phyloP scores from a whole-genome alignment of 2,113 vertebrate species.

The Spea multiplicata region DNA sequence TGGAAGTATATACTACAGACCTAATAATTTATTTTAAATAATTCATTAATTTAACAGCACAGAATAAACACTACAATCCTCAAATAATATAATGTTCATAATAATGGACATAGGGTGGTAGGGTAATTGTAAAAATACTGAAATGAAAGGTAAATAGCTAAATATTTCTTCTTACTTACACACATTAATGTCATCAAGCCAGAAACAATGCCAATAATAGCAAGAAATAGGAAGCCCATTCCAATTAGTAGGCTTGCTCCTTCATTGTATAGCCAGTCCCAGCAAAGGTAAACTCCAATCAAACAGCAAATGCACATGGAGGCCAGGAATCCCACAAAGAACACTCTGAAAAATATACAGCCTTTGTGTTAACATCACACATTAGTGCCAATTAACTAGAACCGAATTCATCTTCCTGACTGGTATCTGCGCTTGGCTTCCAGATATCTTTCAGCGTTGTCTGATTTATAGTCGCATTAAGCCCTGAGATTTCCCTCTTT shows the following conservation, averaged over 20 bases:
- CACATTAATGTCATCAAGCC: constrained; percentile 45
- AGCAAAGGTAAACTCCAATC: constrained; percentile 39
- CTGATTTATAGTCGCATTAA: not conserved
- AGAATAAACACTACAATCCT: no score
- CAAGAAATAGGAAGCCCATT: constrained; percentile 50
- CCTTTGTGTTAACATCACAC: not conserved
- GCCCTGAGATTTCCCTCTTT: not conserved
- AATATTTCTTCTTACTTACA: constrained; percentile 11
- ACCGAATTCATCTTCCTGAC: not conserved
- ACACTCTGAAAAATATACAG: constrained; percentile 38
- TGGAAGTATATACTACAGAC: no score
- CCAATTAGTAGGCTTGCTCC: constrained; percentile 43
- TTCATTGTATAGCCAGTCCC: constrained; percentile 46
- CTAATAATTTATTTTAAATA: no score
- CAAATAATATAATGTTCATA: no score
- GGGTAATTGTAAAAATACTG: no score
- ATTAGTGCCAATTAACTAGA: not conserved
- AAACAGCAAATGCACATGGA: constrained; percentile 46
- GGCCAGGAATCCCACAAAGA: constrained; percentile 47
- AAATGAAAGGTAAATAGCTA: no score
- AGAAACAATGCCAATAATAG: constrained; percentile 44
- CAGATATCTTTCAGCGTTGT: not conserved
- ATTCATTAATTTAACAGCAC: no score
- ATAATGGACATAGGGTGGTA: no score
- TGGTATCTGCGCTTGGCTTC: not conserved